Evolutionary conservation across 2,888 invertebrate species (phyloP), one percentile per base, ranked within the genome.

Genomic region (Exocentrus adspersus): DNA sequence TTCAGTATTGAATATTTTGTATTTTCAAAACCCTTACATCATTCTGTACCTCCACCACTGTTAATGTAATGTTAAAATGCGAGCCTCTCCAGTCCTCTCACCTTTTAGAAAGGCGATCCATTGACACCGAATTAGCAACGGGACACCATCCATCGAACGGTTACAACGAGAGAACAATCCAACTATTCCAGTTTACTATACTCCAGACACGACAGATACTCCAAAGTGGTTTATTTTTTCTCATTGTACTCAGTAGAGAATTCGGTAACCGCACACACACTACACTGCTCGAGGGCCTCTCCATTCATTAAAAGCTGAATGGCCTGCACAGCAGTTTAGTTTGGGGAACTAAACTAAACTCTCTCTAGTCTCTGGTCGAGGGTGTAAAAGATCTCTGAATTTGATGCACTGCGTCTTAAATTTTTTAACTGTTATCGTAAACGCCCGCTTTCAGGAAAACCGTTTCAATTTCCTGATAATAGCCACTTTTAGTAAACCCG

Each of bases 111-210:
- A 30, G 32, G 56, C 56, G 30, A 57, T 56, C 61, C 50, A 62
- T 62, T 50, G 61, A 50, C 61, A 62, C 28, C 43, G 61, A 62
- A 62, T 62, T 62, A 62, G 61, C 61, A 62, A 62, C 61, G 61
- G 61, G 42, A 56, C 48, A 50, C 56, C 56, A 45, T 45, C 46
- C 32, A 51, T 62, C 42, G 42, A 43, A 62, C 21, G 21, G 20
- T 53, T 10, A 62, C 61, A 62, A 56, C 50, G 61, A 57, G 17
- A 5, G 37, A 41, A 48, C 53, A 60, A 24, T 41, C 30, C 50
- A 41, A 48, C 53, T 54, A 24, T 41, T 42, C 50, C 9, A 61
- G 61, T 56, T 50, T 62, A 62, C 56, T 42, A 61, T 20, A 46
- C 56, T 45, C 19, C 32, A n/a, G n/a, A n/a, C n/a, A 57, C 56